These are phyloP conservation scores for Hippocampus guttulatus DNA, from an alignment of 2,113 vertebrate species.

Conservation along the genomic window DNA sequence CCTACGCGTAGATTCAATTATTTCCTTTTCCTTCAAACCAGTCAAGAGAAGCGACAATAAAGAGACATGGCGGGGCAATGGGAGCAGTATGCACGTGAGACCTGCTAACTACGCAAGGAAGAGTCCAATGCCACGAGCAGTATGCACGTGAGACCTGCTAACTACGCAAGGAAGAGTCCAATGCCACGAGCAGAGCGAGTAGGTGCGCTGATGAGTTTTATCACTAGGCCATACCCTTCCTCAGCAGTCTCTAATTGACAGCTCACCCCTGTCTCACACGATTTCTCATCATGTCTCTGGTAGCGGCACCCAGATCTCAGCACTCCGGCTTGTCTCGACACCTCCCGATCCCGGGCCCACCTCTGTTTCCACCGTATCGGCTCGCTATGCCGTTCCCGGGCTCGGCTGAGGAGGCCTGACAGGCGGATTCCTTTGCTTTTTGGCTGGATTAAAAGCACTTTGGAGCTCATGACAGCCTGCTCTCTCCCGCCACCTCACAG, in stretches of 20 bases:
- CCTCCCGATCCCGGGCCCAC: conserved; percentile 84
- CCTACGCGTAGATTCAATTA: neutral
- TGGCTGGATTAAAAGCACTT: conserved; percentile 99
- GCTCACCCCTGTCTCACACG: conserved; percentile 67
- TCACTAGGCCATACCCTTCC: conserved; percentile 63
- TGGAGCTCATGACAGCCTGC: conserved; percentile 99
- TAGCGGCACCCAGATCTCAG: conserved; percentile 58
- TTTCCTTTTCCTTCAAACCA: neutral
- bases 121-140: conserved; percentile 53
- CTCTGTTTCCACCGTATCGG: conserved; percentile 70
- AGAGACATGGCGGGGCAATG: neutral
- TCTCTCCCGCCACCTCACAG: conserved; percentile 99
- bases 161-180: conserved; percentile 39
- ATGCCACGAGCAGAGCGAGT: conserved; percentile 56
- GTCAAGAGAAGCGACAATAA: neutral
- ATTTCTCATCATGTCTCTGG: conserved; percentile 67
- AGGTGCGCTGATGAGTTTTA: conserved; percentile 68
- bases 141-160: conserved; percentile 16
- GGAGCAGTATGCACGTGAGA: conserved; percentile 8
- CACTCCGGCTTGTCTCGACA: conserved; percentile 73
- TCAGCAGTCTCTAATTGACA: conserved; percentile 64
- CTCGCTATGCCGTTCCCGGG: conserved; percentile 85
- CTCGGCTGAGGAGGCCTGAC: conserved; percentile 98
- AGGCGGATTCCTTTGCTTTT: conserved; percentile 99
- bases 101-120: conserved; percentile 26